These are phyloP conservation scores for Squalus acanthias DNA, from an alignment of 2,797 vertebrate genomes.

Conservation along the genomic window DNA sequence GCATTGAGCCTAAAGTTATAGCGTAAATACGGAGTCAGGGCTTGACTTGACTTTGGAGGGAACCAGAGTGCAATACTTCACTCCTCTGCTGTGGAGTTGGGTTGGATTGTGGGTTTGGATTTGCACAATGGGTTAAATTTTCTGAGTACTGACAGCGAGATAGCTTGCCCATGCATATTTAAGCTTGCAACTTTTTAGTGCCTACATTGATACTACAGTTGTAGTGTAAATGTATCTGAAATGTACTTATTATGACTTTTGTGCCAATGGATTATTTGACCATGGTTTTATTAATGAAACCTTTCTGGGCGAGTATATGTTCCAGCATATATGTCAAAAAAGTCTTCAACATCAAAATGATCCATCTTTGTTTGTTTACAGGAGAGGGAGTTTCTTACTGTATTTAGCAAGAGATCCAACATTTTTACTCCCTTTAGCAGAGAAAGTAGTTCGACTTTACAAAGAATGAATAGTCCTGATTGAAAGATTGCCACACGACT, in stretches of 20 bases:
- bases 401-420: background rate
- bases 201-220: background rate
- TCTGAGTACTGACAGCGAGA: background rate
- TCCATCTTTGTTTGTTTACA: background rate
- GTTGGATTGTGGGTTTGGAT: background rate
- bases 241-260: background rate
- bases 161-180: background rate
- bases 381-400: background rate
- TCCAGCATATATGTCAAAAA: background rate
- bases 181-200: background rate
- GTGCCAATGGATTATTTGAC: background rate
- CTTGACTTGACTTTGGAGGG: background rate
- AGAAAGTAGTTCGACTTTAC: background rate
- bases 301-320: background rate
- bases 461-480: background rate
- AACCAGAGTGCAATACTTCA: background rate
- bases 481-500: background rate
- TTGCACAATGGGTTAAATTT: background rate
- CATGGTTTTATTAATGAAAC: background rate
- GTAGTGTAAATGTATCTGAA: background rate
- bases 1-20: background rate
- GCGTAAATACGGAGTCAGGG: background rate
- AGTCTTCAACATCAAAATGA: background rate
- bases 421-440: background rate
- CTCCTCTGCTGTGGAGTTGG: background rate